Evolutionary conservation across 2,888 invertebrate species (phyloP).

Genomic region (Drepana falcataria): DNA sequence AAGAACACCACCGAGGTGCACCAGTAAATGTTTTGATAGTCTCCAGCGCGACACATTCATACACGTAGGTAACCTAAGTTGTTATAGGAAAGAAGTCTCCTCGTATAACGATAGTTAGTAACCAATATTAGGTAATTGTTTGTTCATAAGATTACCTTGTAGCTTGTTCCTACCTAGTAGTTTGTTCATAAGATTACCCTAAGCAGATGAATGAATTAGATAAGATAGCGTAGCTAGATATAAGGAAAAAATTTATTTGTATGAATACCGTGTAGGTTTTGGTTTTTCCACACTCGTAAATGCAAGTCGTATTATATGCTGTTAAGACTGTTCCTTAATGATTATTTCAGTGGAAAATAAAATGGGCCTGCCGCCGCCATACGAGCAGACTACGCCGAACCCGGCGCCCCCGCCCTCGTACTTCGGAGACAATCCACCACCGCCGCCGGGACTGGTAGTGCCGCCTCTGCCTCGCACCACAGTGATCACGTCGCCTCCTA

Average conservation of each 20-base stretch:
- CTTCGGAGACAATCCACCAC: conserved; percentile 62
- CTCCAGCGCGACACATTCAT: neutral
- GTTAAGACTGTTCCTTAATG: neutral
- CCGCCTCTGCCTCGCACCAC: conserved; percentile 51
- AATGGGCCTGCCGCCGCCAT: conserved; percentile 70
- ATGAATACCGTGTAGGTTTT: no score
- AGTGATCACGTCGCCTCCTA: conserved; percentile 45
- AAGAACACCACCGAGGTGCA: no score
- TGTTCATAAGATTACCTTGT: neutral
- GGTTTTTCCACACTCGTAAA: no score
- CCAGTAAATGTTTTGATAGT: neutral
- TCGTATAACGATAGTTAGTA: no score
- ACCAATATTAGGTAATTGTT: neutral
- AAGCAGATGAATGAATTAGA: no score
- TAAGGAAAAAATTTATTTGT: neutral
- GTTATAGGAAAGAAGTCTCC: neutral
- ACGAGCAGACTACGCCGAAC: conserved; percentile 54
- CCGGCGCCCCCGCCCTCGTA: conserved; percentile 67
- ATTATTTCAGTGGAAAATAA: conserved; percentile 70
- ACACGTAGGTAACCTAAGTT: neutral
- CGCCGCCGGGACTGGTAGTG: conserved; percentile 45
- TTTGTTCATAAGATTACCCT: no score
- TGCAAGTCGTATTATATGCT: no score
- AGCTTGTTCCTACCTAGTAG: no score
- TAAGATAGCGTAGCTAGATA: no score